Conservation (phyloP, 1,140 invertebrate species). For the Danaus melanippus region DNA sequence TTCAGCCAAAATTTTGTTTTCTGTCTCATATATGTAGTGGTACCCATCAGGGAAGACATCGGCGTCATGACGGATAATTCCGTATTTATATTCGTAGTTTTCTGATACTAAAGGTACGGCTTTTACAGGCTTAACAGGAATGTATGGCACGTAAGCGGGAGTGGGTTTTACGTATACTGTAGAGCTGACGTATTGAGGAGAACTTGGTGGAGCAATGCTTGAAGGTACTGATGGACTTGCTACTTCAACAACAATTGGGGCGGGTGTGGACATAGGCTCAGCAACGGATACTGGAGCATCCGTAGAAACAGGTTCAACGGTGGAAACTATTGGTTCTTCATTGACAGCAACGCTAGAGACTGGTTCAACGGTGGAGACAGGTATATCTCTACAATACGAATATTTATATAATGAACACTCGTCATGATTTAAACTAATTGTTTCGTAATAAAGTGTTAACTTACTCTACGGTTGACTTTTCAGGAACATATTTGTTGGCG, state of each 20-base stretch:
- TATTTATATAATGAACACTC: too few species aligned
- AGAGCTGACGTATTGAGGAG: neutral
- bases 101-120: conserved; percentile 38
- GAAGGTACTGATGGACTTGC: conserved; percentile 1
- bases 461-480: neutral
- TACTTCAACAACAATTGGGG: conserved; percentile 2
- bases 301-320: conserved; percentile 6
- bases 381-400: neutral
- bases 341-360: conserved; percentile 3
- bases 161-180: neutral
- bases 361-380: conserved; percentile 7
- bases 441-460: neutral
- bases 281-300: conserved; percentile 6
- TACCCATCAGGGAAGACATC: conserved; percentile 60
- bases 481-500: conserved; percentile 5
- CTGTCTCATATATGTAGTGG: conserved; percentile 76
- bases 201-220: conserved; percentile 1
- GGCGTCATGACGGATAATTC: conserved; percentile 57
- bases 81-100: conserved; percentile 55
- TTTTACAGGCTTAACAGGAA: neutral
- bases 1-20: conserved; percentile 74
- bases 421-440: neutral
- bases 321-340: neutral
- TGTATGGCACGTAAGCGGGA: conserved; percentile 5
- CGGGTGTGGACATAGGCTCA: conserved; percentile 1